Evolutionary conservation across 1,140 invertebrate species (phyloP).

Genomic region (Orchesella cincta): DNA sequence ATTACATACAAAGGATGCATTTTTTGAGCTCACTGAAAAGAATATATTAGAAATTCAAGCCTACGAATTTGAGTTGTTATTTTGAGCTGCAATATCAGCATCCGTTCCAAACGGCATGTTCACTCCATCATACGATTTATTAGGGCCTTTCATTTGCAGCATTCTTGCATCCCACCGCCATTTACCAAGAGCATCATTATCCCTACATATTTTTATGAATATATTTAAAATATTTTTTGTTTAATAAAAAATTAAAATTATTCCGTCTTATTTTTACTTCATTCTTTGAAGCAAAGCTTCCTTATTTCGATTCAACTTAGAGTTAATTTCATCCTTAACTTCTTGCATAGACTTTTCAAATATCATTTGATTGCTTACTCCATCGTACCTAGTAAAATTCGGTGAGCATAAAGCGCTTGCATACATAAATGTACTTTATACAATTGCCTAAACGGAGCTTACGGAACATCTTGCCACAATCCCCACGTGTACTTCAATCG

Average conservation of each 20-base stretch:
- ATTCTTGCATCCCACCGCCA: conserved; percentile 1
- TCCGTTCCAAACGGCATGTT: not conserved
- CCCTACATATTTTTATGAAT: not conserved
- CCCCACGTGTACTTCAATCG: conserved; percentile 23
- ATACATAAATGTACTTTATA: conserved; percentile 3
- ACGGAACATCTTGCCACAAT: conserved; percentile 17
- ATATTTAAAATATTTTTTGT: not conserved
- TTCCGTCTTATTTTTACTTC: not conserved
- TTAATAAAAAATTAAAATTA: not conserved
- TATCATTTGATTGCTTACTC: not conserved
- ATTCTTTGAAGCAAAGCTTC: conserved; percentile 7
- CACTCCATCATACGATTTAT: not conserved
- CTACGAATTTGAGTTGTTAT: not conserved
- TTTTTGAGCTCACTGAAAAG: no score
- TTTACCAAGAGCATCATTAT: conserved; percentile 11
- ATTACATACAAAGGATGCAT: no score
- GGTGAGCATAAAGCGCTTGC: no score
- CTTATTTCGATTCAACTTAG: not conserved
- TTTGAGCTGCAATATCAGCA: not conserved
- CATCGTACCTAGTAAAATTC: conserved; percentile 1
- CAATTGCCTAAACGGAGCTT: not conserved
- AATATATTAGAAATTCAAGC: no score
- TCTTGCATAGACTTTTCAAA: conserved; percentile 18
- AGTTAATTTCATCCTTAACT: not conserved
- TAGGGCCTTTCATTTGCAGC: conserved; percentile 9